Base-by-base conservation (phyloP, 1,140 invertebrate genomes). In the Aethina tumida region DNA sequence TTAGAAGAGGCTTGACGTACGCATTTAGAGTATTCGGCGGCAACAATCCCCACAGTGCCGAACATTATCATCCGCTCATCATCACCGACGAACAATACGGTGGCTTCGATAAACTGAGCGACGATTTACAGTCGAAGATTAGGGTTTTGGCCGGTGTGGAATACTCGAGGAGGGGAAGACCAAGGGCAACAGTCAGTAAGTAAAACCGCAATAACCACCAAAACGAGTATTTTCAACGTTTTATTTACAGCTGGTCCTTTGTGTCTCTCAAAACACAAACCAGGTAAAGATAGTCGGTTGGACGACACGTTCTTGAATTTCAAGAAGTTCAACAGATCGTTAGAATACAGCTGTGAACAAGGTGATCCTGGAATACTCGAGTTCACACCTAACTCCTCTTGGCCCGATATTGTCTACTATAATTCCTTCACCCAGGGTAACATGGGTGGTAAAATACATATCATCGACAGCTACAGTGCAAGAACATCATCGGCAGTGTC, bases 391-490 rank as follows among this genome's bases (percentile, higher is more conserved):
- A 92, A 94, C 58, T 75, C 81, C 8, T 77, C 84, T 0, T 94
- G 89, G 84, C 91, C 92, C 0, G 89, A 95, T 59, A 70, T 77
- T 6, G 87, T 96, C 10, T 96, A 94, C 64, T 96, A 95, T 58
- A 86, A 93, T 63, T 92, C 87, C 32, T 95, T 88, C 62, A 88
- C 84, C 0, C 86, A 91, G 45, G 73, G 79, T 1, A 87, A 91
- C 52, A 91, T 92, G 85, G 89, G 89, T 13, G 89, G 83, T 77
- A 87, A 85, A 62, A 87, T 93, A 46, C 76, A 84, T 47, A 75
- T 93, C 13, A 74, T 93, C 0, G 86, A 93, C 49, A 73, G 68
- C 43, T 81, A 76, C 43, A 49, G 46, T 37, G 43, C 45, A 27
- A 31, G 43, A 14, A 17, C 32, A 5, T 26, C 20, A 12, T 10